Evolutionary conservation across 2,797 vertebrate species (phyloP), one percentile per base, ranked within the genome.

Genomic region (Streptopelia turtur): DNA sequence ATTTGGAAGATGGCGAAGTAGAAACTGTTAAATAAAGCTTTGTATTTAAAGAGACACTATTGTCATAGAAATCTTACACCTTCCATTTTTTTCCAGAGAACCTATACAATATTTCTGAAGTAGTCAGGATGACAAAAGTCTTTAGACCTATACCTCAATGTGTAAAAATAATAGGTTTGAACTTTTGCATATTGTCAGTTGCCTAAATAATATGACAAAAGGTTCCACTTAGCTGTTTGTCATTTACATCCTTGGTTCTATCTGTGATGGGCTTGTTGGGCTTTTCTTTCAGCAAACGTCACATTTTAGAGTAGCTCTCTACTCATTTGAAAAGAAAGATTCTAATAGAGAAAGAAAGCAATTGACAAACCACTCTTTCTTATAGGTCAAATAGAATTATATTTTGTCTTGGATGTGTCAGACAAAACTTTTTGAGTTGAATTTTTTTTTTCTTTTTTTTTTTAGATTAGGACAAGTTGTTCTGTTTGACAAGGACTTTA

Each of bases 11-110:
- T 41, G 21, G n/a, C 15, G 24, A 68, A 50, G 22, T 31, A 45
- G 39, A 30, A 21, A 25, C 66, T 60, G 5, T 30, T 75, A 43
- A 83, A 39, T 43, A 20, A 8, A 20, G 1, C 20, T 70, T 79
- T 80, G 8, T 12, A 10, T 72, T 69, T 20, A 13, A 31, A 18
- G 13, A 65, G 9, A 8, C 13, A 6, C 2, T 43, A 16, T 55
- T 79, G 9, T 49, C 23, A 30, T 8, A 49, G 25, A 3, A 16
- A 8, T 80, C 2, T 75, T 30, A 3, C 1, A 6, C 2, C 1
- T 63, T 85, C 10, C 10, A 2, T 23, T 65, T 74, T 74, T 66
- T 60, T 37, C 20, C 17, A 37, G 39, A 61, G 10, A 74, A 52
- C 4, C 4, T 39, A 3, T 6, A 13, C 21, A 39, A 3, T 22